These are phyloP conservation scores for Hypsopygia costalis DNA, from an alignment of 2,888 invertebrate species.

Conservation along the genomic window DNA sequence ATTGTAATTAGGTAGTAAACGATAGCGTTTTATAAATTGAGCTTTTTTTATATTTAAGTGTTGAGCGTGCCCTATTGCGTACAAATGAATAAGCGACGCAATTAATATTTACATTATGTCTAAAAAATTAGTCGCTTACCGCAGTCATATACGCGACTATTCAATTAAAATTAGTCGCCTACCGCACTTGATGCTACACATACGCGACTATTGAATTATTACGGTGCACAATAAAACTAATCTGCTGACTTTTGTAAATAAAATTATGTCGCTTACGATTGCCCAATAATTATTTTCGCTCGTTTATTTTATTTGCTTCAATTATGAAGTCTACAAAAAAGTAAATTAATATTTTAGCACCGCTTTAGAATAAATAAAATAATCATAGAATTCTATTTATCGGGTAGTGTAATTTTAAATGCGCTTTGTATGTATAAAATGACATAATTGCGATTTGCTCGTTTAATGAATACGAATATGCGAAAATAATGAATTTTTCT, in stretches of 20 bases:
- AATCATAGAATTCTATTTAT: conserved; percentile 46
- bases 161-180: too few species aligned
- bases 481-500: not conserved
- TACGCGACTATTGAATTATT: too few species aligned
- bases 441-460: conserved; percentile 28
- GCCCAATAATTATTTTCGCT: not conserved
- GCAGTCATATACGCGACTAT: too few species aligned
- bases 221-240: too few species aligned
- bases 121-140: too few species aligned
- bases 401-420: conserved; percentile 40
- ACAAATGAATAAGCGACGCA: too few species aligned
- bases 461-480: conserved; percentile 23
- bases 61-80: conserved; percentile 17
- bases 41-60: conserved; percentile 35
- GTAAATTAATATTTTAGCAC: conserved; percentile 39
- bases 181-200: too few species aligned
- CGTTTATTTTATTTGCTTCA: conserved; percentile 35
- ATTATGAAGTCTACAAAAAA: conserved; percentile 17
- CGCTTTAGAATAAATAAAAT: conserved; percentile 52
- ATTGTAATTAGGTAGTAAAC: conserved; percentile 47
- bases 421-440: conserved; percentile 56
- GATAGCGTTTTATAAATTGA: conserved; percentile 37
- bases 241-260: too few species aligned
- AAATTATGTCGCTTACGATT: too few species aligned
- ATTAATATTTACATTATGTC: too few species aligned